Evolutionary conservation across 2,888 invertebrate genomes (phyloP).

Genomic region (Nipponacmea schrenckii): DNA sequence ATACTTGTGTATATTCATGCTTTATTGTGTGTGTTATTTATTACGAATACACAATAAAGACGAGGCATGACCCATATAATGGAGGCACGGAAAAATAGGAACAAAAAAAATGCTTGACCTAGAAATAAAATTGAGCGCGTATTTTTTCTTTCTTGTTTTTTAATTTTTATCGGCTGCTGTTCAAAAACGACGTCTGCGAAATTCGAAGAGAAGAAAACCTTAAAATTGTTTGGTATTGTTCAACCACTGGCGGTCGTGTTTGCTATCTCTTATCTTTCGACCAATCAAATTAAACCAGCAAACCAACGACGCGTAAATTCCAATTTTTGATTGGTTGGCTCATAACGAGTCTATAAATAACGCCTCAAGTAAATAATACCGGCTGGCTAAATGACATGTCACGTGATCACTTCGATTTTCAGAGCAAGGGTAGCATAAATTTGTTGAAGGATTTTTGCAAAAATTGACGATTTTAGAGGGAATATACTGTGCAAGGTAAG

Average conservation of each 20-base stretch:
- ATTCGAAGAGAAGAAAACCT: background rate
- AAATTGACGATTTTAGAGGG: conserved; percentile 8
- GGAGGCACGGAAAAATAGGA: background rate
- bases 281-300: conserved; percentile 14
- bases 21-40: too few species aligned
- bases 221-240: conserved; percentile 13
- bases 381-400: conserved; percentile 35
- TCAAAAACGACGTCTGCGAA: conserved; percentile 1
- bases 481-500: conserved; percentile 13
- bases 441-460: conserved; percentile 11
- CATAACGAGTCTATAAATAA: conserved; percentile 28
- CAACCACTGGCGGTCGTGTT: conserved; percentile 10
- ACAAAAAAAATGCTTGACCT: conserved; percentile 1
- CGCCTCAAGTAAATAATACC: conserved; percentile 42
- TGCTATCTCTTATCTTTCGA: conserved; percentile 5
- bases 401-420: conserved; percentile 36
- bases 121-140: conserved; percentile 5
- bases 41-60: too few species aligned
- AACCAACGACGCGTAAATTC: background rate
- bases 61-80: too few species aligned
- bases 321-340: conserved; percentile 22
- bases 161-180: conserved; percentile 7
- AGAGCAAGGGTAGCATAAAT: conserved; percentile 5
- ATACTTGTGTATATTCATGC: too few species aligned
- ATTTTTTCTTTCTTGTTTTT: conserved; percentile 4